A percentile compares a stretch with the other conserved stretches of the same genome.
phyloP scores from a whole-genome alignment of 2,797 vertebrate species.

The Lagodon rhomboides region DNA sequence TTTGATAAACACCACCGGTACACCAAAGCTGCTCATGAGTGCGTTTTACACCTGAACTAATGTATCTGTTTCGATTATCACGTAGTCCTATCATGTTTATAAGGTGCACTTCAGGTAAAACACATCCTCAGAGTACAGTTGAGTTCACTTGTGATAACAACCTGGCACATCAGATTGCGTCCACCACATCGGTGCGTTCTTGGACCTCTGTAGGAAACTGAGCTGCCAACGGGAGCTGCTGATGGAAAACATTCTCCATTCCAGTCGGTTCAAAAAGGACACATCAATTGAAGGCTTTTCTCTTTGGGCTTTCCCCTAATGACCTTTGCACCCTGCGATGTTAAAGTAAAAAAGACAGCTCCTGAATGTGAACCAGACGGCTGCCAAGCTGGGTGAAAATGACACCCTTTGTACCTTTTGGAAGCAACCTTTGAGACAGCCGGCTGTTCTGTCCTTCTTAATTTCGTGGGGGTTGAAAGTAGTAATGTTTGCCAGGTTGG shows the following conservation, averaged over 20 bases:
- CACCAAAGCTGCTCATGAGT: neutral
- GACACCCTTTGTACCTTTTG: conserved; percentile 9
- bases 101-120: neutral
- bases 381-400: conserved; percentile 16
- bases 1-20: neutral
- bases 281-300: neutral
- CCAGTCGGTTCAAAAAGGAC: neutral
- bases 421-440: neutral
- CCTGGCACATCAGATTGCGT: neutral
- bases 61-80: neutral
- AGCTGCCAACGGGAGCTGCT: conserved; percentile 11
- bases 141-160: neutral
- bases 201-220: neutral
- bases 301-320: neutral
- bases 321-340: conserved; percentile 10
- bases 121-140: too few species aligned
- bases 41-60: neutral
- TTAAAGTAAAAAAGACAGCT: neutral
- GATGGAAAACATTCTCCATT: conserved; percentile 26
- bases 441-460: neutral
- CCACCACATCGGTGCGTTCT: too few species aligned
- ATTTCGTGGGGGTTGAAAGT: neutral
- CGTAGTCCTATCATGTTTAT: neutral
- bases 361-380: conserved; percentile 24
- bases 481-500: conserved; percentile 23